phyloP scores from a whole-genome alignment of 2,888 invertebrate genomes.

The Eurytoma adleriae region DNA sequence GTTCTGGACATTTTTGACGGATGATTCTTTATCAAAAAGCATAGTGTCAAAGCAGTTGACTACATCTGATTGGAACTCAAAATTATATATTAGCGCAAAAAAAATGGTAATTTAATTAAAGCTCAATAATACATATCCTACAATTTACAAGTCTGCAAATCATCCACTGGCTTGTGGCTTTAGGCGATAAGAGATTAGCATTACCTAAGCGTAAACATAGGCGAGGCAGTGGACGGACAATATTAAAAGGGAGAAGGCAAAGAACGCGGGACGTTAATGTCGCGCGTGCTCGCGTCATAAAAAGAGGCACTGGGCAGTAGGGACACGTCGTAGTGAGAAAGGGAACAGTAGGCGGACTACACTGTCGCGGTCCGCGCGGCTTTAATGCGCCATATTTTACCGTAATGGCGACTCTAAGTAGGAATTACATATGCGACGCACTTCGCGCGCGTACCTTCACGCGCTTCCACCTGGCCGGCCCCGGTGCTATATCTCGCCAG shows the following conservation, averaged over 20 bases:
- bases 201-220: neutral
- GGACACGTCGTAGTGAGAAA: conserved; percentile 1
- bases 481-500: conserved; percentile 50
- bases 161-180: no score
- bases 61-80: no score
- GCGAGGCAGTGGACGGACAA: neutral
- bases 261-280: neutral
- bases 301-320: neutral
- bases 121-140: no score
- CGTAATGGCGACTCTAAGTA: conserved; percentile 70
- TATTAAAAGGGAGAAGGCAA: neutral
- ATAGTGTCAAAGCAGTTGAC: no score
- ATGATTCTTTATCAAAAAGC: no score
- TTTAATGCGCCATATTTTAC: conserved; percentile 69
- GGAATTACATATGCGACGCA: conserved; percentile 74
- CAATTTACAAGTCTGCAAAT: no score
- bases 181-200: neutral
- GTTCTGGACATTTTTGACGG: no score
- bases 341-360: neutral
- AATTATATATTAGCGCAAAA: no score
- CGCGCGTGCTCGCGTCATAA: conserved; percentile 7
- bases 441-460: conserved; percentile 72
- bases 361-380: neutral
- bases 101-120: no score
- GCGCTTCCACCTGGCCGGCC: conserved; percentile 67